These are phyloP conservation scores for Drosophila teissieri DNA, from an alignment of 1,140 invertebrate genomes.

Conservation along the genomic window DNA sequence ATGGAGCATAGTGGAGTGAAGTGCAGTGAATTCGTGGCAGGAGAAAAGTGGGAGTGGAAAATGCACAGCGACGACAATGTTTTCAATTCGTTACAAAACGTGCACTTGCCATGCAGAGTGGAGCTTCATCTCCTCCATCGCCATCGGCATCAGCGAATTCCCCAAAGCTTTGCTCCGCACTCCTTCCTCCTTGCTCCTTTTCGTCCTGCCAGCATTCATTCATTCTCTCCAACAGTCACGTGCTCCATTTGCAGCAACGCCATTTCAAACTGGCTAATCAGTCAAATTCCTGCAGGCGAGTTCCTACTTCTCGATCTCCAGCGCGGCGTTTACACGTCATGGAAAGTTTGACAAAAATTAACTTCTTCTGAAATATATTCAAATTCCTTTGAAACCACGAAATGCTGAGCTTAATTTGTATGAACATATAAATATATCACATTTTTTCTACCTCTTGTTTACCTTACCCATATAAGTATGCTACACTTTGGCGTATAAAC, in stretches of 20 bases:
- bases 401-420: too few species aligned
- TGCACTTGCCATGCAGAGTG: constrained; percentile 47
- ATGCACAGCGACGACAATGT: constrained; percentile 57
- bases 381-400: too few species aligned
- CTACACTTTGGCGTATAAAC: neutral
- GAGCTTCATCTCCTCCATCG: constrained; percentile 14
- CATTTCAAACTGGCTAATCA: constrained; percentile 78
- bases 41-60: constrained; percentile 22
- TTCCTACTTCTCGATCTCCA: constrained; percentile 11
- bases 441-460: too few species aligned
- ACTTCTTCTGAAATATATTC: too few species aligned
- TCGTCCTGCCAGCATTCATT: neutral
- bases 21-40: neutral
- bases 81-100: constrained; percentile 68
- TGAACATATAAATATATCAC: too few species aligned
- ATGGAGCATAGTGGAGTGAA: constrained; percentile 8
- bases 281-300: constrained; percentile 66
- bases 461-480: neutral
- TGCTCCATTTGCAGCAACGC: constrained; percentile 69
- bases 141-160: constrained; percentile 27
- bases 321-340: neutral
- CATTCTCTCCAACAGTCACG: constrained; percentile 46
- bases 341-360: neutral
- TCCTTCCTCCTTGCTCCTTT: neutral
- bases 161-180: constrained; percentile 19